These are phyloP conservation scores for Leiothrix lutea DNA, from an alignment of 2,113 vertebrate species.

Conservation along the genomic window DNA sequence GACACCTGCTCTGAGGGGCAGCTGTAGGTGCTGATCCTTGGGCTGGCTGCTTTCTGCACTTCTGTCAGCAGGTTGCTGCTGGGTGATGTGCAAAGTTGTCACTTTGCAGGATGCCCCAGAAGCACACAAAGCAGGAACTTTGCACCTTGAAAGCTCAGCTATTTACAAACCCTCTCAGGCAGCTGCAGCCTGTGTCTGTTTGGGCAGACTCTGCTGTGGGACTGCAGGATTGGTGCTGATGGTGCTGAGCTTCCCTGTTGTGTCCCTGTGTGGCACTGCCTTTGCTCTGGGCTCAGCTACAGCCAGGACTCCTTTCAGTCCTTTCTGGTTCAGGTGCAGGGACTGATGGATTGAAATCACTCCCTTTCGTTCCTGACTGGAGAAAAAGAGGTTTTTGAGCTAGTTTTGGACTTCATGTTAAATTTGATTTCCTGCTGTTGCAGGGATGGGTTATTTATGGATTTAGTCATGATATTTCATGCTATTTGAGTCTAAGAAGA, in stretches of 20 bases:
- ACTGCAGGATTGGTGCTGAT: neutral
- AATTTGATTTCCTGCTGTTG: neutral
- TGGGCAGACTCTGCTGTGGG: neutral
- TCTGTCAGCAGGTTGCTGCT: neutral
- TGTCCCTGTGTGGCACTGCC: rapidly evolving
- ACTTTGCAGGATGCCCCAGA: neutral
- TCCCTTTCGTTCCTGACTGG: rapidly evolving
- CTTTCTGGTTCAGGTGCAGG: neutral
- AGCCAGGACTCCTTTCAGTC: neutral
- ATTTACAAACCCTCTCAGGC: neutral
- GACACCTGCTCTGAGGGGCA: neutral
- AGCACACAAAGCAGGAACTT: neutral
- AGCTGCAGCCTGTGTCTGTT: neutral
- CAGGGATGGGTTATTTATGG: neutral
- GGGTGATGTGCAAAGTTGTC: neutral
- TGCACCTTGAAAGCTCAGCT: neutral
- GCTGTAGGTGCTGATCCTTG: neutral
- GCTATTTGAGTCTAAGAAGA: neutral
- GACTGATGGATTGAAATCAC: neutral
- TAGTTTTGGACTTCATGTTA: neutral
- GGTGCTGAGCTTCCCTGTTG: neutral
- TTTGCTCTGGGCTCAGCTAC: neutral
- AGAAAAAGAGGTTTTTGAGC: neutral
- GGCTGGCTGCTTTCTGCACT: neutral
- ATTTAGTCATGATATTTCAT: neutral